These are phyloP conservation scores for Pipistrellus pygmaeus DNA, from an alignment of 2,797 vertebrate species.

Conservation along the genomic window DNA sequence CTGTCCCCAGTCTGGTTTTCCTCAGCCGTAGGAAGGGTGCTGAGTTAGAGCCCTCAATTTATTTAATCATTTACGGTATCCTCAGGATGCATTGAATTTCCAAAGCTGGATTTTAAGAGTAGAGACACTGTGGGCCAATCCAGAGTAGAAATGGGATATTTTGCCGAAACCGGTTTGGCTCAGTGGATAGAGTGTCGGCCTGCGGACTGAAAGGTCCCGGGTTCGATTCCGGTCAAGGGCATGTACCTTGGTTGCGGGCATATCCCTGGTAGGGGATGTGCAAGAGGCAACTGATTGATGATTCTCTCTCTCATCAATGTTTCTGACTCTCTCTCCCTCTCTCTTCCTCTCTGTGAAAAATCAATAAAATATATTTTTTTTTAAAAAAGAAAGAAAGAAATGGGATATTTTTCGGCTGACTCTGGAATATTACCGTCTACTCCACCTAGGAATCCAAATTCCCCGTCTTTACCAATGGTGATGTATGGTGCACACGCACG, in stretches of 20 bases:
- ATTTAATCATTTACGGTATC: slow-evolving; percentile 45
- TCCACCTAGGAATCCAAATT: slow-evolving; percentile 75
- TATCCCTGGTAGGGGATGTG: too few species aligned
- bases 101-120: slow-evolving; percentile 63
- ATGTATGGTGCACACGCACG: slow-evolving; percentile 79
- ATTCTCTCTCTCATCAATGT: too few species aligned
- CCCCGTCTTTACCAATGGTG: slow-evolving; percentile 83
- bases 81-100: slow-evolving; percentile 46
- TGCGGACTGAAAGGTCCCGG: too few species aligned
- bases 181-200: too few species aligned
- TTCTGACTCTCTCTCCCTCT: too few species aligned
- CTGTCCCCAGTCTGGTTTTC: neutral
- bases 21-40: slow-evolving; percentile 22
- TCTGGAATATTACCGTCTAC: slow-evolving; percentile 57
- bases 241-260: too few species aligned
- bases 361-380: too few species aligned
- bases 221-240: too few species aligned
- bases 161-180: too few species aligned
- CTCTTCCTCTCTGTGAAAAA: too few species aligned
- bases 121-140: slow-evolving; percentile 65
- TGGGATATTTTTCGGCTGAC: slow-evolving; percentile 51
- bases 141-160: slow-evolving; percentile 50
- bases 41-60: neutral
- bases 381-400: too few species aligned
- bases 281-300: too few species aligned